Evolutionary conservation across 1,140 invertebrate genomes (phyloP), one percentile per base, ranked within the genome.

Genomic region (Drosophila ercepeae): DNA sequence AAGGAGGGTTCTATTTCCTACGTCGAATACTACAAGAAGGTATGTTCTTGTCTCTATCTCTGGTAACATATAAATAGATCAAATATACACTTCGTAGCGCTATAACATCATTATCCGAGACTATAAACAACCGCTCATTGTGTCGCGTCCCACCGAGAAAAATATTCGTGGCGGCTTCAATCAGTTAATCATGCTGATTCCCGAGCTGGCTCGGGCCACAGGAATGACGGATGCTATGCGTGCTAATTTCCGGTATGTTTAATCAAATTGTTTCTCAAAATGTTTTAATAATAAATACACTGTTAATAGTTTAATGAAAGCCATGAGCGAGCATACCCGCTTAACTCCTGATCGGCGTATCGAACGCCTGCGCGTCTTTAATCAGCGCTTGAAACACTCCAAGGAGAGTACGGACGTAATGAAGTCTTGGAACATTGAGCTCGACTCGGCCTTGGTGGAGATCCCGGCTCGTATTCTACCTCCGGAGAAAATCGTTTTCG

Each of bases 21-120:
- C 64, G 55, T 94, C 0, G 93, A 98, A 0, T 99, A 99, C 89
- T 99, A 98, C 69, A 92, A 93, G 14, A 91, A 92, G 78, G 93
- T 90, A 14, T 21, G 2, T 34, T 8, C 27, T 9, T 0, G 0
- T n/a, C n/a, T n/a, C n/a, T n/a, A 27, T 54, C 18, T 16, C 9
- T 57, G 9, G 36, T 0, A 23, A 32, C 32, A 59, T 39, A 59
- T 52, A 18, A 60, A n/a, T n/a, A n/a, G n/a, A n/a, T n/a, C n/a
- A n/a, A n/a, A n/a, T n/a, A n/a, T n/a, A n/a, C n/a, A n/a, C n/a
- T 53, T 84, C 48, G 7, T 1, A 84, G 93, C 92, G 93, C 71
- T 96, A 96, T 67, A 91, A 93, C 8, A 93, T 95, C 1, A 71
- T 16, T 0, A 95, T 96, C 48, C 64, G 75, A 0, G 91, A 95